These are phyloP conservation scores for Petrocephalus zakoni DNA, from an alignment of 2,113 vertebrate genomes.

Conservation along the genomic window DNA sequence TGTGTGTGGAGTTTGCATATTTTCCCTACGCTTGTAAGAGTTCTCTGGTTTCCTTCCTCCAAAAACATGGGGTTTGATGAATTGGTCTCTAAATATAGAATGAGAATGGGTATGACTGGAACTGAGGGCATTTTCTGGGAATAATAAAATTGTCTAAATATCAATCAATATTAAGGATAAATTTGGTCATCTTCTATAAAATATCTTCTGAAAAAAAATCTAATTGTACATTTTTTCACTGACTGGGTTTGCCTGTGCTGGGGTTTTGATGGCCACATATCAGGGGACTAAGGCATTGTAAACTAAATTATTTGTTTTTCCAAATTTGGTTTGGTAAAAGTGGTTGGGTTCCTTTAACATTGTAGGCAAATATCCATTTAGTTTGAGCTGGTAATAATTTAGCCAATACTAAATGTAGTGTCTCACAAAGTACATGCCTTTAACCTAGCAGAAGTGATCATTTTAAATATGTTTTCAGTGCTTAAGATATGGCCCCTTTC, in stretches of 20 bases:
- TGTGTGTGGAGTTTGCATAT: not conserved
- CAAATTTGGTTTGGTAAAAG: not conserved
- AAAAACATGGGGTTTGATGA: not conserved
- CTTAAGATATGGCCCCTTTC: not conserved
- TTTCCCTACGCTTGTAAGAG: not conserved
- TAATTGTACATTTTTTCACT: not conserved
- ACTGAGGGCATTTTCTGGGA: not conserved
- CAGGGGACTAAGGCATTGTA: not conserved
- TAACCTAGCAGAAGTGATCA: not conserved
- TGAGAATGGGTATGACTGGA: not conserved
- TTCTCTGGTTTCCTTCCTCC: not conserved
- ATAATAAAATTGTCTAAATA: not conserved
- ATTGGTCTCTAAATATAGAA: not conserved
- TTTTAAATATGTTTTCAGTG: not conserved
- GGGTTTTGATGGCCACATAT: not conserved
- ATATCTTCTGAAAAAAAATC: not conserved
- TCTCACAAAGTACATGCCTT: not conserved
- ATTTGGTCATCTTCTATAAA: not conserved
- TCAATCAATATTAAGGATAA: not conserved
- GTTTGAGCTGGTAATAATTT: not conserved
- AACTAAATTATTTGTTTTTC: not conserved
- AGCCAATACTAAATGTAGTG: not conserved
- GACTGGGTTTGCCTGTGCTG: not conserved
- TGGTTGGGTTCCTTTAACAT: not conserved
- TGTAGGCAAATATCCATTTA: not conserved